Evolutionary conservation across 2,888 invertebrate species (phyloP), one percentile per base, ranked within the genome.

Genomic region (Antheraea assamensis): DNA sequence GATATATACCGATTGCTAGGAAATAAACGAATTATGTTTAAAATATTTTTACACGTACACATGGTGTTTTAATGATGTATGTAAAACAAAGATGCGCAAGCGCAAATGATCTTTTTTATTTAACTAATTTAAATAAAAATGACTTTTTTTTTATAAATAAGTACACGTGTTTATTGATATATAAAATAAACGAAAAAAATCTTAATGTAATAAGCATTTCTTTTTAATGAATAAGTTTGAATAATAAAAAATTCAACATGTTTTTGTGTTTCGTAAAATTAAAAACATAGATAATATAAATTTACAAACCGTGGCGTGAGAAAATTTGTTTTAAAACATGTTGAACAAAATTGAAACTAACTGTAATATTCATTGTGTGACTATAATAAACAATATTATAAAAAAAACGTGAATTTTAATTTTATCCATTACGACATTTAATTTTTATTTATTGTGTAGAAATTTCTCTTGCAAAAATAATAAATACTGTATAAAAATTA

Each of bases 281-380:
- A 78, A 80, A 78, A 80, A 78, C 80, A 73, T 79, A 80, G 79
- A 47, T 52, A 55, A 71, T 27, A 47, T 47, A 72, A 64, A 27
- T 42, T 17, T 64, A 49, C 19, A 66, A 71, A 55, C 30, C 21
- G 52, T 74, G 64, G 27, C 68, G 13, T 35, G 35, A 47, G 49
- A 71, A 72, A 58, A 74, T 70, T 72, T 73, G 70, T 72, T 79
- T 87, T 87, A 79, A 89, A 90, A 91, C 89, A 90, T 91, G 91
- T 91, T 91, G 88, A 87, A 88, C 58, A 71, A 68, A 70, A 81
- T 77, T 77, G 58, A 71, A 58, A 71, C 7, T 31, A 68, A 21
- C 24, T 71, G 55, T 71, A 71, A 52, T 31, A 21, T 17, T 58
- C 3, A 58, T 21, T 71, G 71, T 71, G 68, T 71, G 52, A 71